Evolutionary conservation across 1,140 invertebrate genomes (phyloP).

Genomic region (Aphaenogaster rudis): DNA sequence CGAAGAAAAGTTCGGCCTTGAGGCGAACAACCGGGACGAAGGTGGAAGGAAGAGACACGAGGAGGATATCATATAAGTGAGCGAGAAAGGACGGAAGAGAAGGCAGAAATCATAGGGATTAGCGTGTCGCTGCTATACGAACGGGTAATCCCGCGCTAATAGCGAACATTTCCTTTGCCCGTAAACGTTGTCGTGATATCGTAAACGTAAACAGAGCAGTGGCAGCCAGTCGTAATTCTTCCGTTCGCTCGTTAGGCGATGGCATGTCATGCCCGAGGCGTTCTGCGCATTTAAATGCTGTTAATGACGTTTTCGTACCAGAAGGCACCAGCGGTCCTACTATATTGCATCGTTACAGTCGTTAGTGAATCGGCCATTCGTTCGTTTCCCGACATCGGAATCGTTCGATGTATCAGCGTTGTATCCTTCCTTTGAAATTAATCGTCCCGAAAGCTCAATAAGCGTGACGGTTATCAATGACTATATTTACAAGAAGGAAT

Average conservation of each 20-base stretch:
- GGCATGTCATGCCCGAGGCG: slow-evolving; percentile 72
- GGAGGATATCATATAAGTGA: slow-evolving; percentile 63
- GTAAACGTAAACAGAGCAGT: slow-evolving; percentile 78
- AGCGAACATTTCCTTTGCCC: slow-evolving; percentile 77
- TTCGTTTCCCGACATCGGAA: background rate
- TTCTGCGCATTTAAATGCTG: slow-evolving; percentile 78
- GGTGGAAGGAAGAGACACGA: slow-evolving; percentile 58
- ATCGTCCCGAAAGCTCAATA: background rate
- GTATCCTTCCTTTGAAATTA: slow-evolving; percentile 7
- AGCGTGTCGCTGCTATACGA: slow-evolving; percentile 74
- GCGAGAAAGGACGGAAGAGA: slow-evolving; percentile 28
- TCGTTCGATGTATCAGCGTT: slow-evolving; percentile 3
- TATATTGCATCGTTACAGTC: slow-evolving; percentile 11
- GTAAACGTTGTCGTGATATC: slow-evolving; percentile 79
- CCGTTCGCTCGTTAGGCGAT: slow-evolving; percentile 79
- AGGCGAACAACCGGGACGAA: slow-evolving; percentile 52
- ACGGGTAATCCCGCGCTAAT: slow-evolving; percentile 77
- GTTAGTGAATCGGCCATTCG: slow-evolving; percentile 48
- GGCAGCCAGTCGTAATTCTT: slow-evolving; percentile 76
- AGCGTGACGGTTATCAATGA: background rate
- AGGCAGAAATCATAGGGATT: slow-evolving; percentile 76
- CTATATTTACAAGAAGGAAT: background rate
- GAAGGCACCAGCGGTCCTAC: slow-evolving; percentile 50
- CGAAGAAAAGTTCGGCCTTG: slow-evolving; percentile 66
- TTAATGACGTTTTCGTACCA: slow-evolving; percentile 79